Conservation (phyloP, 2,888 invertebrate genomes). For the Heliconius aoede region DNA sequence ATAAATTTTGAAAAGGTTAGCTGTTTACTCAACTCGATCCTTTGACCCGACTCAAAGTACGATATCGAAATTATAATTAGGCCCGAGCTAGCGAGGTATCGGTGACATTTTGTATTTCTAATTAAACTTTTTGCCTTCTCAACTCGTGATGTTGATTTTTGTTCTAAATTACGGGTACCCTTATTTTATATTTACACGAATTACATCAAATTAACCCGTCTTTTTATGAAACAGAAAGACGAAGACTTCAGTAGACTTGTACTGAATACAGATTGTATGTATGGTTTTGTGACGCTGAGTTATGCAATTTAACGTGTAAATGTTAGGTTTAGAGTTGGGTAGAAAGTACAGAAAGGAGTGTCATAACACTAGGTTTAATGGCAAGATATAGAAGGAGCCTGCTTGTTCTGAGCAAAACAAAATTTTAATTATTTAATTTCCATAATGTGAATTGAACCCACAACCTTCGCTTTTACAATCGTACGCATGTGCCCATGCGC, state of each 20-base stretch:
- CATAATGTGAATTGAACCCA: not conserved
- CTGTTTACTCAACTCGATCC: slow-evolving; percentile 29
- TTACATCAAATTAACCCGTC: no score
- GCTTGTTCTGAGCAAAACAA: no score
- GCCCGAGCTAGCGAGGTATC: not conserved
- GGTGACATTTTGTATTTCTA: slow-evolving; percentile 14
- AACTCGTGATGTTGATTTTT: not conserved
- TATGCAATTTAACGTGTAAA: no score
- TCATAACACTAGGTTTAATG: no score
- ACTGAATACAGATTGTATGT: no score
- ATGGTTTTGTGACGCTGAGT: no score
- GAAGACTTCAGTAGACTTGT: no score
- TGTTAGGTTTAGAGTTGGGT: no score
- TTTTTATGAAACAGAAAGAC: no score
- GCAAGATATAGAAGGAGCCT: no score
- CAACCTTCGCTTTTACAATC: not conserved
- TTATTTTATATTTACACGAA: no score
- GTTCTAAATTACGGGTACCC: not conserved
- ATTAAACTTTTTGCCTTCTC: slow-evolving; percentile 5
- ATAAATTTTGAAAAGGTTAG: slow-evolving; percentile 28
- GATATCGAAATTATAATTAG: slow-evolving; percentile 29
- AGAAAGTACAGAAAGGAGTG: no score
- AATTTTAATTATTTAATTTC: not conserved
- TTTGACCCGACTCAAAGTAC: slow-evolving; percentile 28
- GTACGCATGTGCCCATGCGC: not conserved